Evolutionary conservation across 1,140 invertebrate genomes (phyloP).

Genomic region (Pantala flavescens): DNA sequence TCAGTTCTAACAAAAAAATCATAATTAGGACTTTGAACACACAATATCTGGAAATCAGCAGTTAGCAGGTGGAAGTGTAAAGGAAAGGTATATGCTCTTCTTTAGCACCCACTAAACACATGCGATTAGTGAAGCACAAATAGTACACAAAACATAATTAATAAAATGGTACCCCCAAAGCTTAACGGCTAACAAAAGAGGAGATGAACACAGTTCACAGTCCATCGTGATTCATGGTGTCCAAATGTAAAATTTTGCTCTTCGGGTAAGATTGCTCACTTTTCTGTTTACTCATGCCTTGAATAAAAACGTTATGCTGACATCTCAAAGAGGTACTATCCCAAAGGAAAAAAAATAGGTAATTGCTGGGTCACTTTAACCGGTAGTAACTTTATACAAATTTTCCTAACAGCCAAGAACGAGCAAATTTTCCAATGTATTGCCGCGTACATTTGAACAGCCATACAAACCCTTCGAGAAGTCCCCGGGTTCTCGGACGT

Average conservation of each 20-base stretch:
- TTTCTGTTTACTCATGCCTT: too few species aligned
- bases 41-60: too few species aligned
- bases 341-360: too few species aligned
- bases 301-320: too few species aligned
- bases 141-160: neutral
- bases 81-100: too few species aligned
- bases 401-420: neutral
- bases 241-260: neutral
- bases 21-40: neutral
- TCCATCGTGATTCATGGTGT: neutral
- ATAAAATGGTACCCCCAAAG: neutral
- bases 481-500: neutral
- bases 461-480: constrained; percentile 16
- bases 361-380: too few species aligned
- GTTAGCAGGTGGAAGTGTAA: too few species aligned
- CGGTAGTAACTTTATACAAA: too few species aligned
- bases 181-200: neutral
- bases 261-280: too few species aligned
- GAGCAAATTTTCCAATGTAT: neutral
- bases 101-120: neutral
- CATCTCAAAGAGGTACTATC: too few species aligned
- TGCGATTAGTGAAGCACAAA: neutral
- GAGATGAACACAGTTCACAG: neutral
- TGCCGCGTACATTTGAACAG: constrained; percentile 12
- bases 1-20: too few species aligned